phyloP scores from a whole-genome alignment of 2,797 vertebrate species.

The Podarcis lilfordi region DNA sequence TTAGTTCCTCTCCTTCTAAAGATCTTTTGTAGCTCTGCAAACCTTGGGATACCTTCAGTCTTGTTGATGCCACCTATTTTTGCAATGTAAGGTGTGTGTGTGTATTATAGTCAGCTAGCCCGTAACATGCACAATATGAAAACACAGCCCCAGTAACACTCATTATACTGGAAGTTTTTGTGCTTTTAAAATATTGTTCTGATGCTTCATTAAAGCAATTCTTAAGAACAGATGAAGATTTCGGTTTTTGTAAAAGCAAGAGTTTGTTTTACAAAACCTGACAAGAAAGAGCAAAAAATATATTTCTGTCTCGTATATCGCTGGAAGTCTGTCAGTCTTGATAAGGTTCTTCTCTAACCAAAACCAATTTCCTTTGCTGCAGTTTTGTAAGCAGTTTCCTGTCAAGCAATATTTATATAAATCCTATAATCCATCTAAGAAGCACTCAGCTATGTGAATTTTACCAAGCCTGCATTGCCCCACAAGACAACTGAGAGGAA shows the following conservation, averaged over 20 bases:
- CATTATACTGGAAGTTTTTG: too few species aligned
- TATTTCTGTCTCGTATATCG: background rate
- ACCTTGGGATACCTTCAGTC: background rate
- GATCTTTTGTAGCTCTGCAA: background rate
- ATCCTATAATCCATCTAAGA: background rate
- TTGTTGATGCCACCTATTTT: too few species aligned
- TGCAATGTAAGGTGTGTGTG: too few species aligned
- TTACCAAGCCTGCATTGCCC: too few species aligned
- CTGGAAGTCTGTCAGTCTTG: constrained; percentile 18
- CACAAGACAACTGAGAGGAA: background rate
- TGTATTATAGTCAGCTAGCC: too few species aligned
- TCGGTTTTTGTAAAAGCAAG: too few species aligned
- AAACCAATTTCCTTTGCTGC: background rate
- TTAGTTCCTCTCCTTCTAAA: background rate
- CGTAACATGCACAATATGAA: too few species aligned
- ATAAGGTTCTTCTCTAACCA: constrained; percentile 24
- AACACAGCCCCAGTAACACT: too few species aligned
- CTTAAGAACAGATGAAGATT: too few species aligned
- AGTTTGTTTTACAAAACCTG: background rate
- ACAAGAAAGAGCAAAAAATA: background rate
- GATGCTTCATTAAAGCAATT: too few species aligned
- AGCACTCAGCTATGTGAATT: background rate
- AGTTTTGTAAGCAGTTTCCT: background rate
- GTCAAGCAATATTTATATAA: background rate
- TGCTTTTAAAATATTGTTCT: too few species aligned